Conservation (phyloP, 1,140 invertebrate genomes). For the Musca domestica region DNA sequence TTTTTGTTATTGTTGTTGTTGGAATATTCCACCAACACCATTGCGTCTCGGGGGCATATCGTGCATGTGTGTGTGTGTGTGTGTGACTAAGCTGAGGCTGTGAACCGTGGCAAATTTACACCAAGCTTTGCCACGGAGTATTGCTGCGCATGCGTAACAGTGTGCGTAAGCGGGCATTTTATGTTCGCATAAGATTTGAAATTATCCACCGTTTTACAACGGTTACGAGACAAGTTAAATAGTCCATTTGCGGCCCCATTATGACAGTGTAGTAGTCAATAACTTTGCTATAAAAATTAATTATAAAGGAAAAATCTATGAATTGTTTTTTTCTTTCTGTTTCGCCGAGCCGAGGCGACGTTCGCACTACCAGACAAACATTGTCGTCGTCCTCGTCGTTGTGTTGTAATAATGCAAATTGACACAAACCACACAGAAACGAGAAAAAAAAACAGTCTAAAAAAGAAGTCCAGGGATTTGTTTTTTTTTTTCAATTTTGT, state of each 20-base stretch:
- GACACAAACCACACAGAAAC: no score
- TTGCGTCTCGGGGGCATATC: background rate
- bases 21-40: no score
- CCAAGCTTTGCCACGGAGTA: no score
- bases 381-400: no score
- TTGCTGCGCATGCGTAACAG: no score
- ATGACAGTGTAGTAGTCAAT: slow-evolving; percentile 15
- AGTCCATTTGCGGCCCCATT: slow-evolving; percentile 8
- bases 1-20: background rate
- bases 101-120: background rate
- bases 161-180: background rate
- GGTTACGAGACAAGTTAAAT: slow-evolving; percentile 19
- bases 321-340: no score
- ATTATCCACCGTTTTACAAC: slow-evolving; percentile 16
- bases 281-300: slow-evolving; percentile 20
- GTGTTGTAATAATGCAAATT: no score
- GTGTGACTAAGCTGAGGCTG: background rate
- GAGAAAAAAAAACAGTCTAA: no score
- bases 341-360: no score
- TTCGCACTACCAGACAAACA: no score
- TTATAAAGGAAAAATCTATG: slow-evolving; percentile 4
- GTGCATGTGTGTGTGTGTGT: background rate
- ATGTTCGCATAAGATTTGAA: slow-evolving; percentile 6
- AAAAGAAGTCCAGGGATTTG: no score
- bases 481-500: no score